phyloP scores from a whole-genome alignment of 2,113 vertebrate species.

The Pontoporia blainvillei region DNA sequence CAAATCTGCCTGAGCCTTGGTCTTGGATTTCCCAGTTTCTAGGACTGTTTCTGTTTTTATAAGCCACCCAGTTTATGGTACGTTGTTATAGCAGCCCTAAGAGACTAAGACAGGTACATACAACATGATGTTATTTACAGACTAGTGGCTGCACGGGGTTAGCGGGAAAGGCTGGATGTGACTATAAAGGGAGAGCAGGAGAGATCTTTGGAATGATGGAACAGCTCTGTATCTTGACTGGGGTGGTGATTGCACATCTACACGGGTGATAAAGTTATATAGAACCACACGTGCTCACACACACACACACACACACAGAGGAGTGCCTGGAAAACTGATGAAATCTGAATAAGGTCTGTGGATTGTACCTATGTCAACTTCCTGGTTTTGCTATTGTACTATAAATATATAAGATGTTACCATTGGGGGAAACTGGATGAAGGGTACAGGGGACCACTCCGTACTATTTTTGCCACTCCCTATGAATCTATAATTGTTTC shows the following conservation, averaged over 20 bases:
- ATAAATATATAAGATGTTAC: background rate
- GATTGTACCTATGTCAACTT: accelerated
- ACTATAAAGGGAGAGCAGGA: accelerated
- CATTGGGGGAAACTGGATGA: background rate
- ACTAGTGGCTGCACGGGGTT: accelerated
- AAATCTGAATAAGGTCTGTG: background rate
- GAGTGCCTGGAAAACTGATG: background rate
- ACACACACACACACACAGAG: background rate
- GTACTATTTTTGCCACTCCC: background rate
- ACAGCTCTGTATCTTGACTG: background rate
- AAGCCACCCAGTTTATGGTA: background rate
- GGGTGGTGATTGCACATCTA: background rate
- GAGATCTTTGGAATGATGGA: background rate
- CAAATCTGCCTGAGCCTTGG: accelerated
- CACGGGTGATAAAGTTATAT: background rate
- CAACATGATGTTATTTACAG: background rate
- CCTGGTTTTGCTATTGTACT: background rate
- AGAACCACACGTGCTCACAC: background rate
- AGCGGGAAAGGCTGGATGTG: accelerated
- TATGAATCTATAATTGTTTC: background rate
- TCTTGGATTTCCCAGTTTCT: background rate
- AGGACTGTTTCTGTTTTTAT: background rate
- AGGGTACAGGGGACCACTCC: background rate
- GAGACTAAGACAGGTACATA: background rate
- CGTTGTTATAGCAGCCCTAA: background rate